Evolutionary conservation across 2,113 vertebrate species (phyloP), one percentile per base, ranked within the genome.

Genomic region (Verasper variegatus): DNA sequence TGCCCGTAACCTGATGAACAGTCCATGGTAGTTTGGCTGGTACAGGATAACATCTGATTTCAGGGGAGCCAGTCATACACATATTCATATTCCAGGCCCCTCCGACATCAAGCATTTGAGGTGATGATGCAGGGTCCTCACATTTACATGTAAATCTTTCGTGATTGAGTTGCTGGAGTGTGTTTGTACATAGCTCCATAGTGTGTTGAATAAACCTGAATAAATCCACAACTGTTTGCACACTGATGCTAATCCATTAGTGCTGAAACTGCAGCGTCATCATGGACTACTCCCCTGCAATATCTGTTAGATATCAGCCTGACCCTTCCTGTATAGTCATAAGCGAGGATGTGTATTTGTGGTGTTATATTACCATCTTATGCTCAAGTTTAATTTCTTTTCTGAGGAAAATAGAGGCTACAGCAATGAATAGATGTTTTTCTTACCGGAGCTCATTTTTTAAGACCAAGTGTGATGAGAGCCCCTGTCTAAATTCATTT

Each of bases 261-360:
- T 37, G 73, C 77, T 81, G 35, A 85, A 72, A 85, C 54, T 70
- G 78, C 89, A 80, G 67, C 23, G 78, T 87, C 89, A 89, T 87
- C 84, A 84, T 23, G 31, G 65, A 58, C 68, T 60, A 1, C 82
- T 71, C 78, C 40, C 21, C 72, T 82, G 23, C 87, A 87, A 88
- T 90, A 85, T 74, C 70, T 62, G 24, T 58, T 69, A 64, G 61
- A 51, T 62, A 27, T 49, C 20, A 10, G 72, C 17, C 73, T 75
- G 45, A 57, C 61, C 51, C 68, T 56, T 71, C 11, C 35, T 71
- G 40, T 56, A 64, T 54, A 68, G 71, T 1, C 9, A 52, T 57
- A 27, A 27, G 27, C 27, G 27, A 27, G 27, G 27, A 27, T 27
- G 27, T 40, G 10, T 52, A 26, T 71, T 60, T 69, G 37, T 24